These are phyloP conservation scores for Crepidodera aurea DNA, from an alignment of 2,888 invertebrate genomes.

Conservation along the genomic window DNA sequence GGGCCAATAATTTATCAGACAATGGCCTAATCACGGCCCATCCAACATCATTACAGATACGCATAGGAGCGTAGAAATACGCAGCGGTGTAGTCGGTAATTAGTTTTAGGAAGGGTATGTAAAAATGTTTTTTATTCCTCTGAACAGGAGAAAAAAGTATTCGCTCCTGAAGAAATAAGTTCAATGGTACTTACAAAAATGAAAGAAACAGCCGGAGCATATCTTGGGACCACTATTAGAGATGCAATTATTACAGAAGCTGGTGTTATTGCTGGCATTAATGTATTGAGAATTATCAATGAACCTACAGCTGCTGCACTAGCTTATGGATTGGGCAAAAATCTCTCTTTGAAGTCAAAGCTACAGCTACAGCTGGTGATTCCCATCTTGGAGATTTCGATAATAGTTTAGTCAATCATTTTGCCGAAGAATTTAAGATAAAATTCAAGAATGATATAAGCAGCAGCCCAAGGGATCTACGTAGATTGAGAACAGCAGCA, in stretches of 20 bases:
- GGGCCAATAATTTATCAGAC: slow-evolving; percentile 58
- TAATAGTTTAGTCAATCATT: slow-evolving; percentile 70
- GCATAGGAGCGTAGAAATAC: slow-evolving; percentile 14
- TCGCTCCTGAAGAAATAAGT: too few relatives aligned
- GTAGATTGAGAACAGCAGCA: slow-evolving; percentile 77
- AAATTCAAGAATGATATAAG: slow-evolving; percentile 76
- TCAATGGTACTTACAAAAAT: too few relatives aligned
- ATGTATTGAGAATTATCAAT: too few relatives aligned
- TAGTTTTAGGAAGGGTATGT: background rate
- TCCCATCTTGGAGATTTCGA: slow-evolving; percentile 80
- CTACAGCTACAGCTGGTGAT: slow-evolving; percentile 82
- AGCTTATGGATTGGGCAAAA: too few relatives aligned
- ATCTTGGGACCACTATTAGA: too few relatives aligned
- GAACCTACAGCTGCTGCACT: too few relatives aligned
- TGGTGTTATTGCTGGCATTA: too few relatives aligned
- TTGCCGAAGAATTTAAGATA: too few relatives aligned
- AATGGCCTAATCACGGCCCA: slow-evolving; percentile 53
- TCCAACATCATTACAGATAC: slow-evolving; percentile 52
- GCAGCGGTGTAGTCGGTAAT: slow-evolving; percentile 30
- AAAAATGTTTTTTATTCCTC: too few relatives aligned
- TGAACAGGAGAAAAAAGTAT: too few relatives aligned
- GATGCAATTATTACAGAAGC: too few relatives aligned
- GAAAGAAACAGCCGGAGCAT: too few relatives aligned
- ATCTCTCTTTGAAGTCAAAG: slow-evolving; percentile 90
- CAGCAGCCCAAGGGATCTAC: slow-evolving; percentile 67